phyloP scores from a whole-genome alignment of 2,113 vertebrate species.

The Myiozetetes cayanensis region DNA sequence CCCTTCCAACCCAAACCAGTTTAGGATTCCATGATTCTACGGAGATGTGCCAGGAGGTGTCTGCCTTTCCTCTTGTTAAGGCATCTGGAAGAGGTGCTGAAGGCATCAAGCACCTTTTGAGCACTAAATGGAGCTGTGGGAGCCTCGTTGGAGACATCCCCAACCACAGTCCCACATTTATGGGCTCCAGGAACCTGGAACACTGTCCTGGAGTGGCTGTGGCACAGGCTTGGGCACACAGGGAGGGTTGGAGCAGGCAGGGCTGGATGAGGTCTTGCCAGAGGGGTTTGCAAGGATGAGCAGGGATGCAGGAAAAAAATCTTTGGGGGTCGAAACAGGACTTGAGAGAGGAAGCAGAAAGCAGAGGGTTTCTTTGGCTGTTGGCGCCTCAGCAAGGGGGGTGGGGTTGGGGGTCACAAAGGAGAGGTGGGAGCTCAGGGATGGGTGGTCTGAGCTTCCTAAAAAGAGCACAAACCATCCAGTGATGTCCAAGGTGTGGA shows the following conservation, averaged over 20 bases:
- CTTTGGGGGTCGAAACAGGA: not conserved
- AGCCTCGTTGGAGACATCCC: not conserved
- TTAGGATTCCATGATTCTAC: not conserved
- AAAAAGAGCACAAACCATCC: rapidly evolving
- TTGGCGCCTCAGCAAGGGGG: not conserved
- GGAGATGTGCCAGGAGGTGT: not conserved
- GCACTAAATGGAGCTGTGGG: not conserved
- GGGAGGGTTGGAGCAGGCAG: not conserved
- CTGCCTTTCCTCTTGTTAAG: not conserved
- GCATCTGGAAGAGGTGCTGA: not conserved
- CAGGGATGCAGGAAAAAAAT: not conserved
- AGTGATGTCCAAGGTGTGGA: rapidly evolving
- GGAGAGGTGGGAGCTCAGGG: not conserved
- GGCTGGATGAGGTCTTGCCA: too few species aligned
- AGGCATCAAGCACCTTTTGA: not conserved
- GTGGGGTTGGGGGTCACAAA: not conserved
- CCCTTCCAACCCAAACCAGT: not conserved
- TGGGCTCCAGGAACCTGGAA: not conserved
- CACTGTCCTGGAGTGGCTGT: not conserved
- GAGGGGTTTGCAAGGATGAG: not conserved
- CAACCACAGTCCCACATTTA: rapidly evolving
- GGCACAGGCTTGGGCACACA: not conserved
- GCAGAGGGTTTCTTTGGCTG: not conserved
- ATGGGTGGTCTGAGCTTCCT: not conserved
- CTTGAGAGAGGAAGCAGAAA: not conserved